Percentiles rank a stretch among this genome's conserved stretches.
phyloP scores from a whole-genome alignment of 1,140 invertebrate species.

The Nasonia longicornis region DNA sequence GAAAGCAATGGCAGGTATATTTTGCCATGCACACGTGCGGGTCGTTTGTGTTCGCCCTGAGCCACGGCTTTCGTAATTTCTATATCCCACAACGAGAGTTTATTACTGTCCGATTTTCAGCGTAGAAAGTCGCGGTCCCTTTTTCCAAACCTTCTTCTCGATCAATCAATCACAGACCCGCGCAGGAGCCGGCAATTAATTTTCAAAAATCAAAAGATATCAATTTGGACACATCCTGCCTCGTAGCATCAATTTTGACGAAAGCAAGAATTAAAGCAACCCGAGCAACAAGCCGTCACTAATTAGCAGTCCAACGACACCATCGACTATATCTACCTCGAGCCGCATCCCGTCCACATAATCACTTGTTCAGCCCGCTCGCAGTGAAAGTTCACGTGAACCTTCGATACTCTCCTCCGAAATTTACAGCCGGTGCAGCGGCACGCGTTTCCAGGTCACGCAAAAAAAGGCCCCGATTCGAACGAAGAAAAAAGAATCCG shows the following conservation, averaged over 20 bases:
- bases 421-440: too few species aligned
- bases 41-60: too few species aligned
- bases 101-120: not conserved
- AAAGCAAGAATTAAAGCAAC: too few species aligned
- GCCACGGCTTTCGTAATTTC: not conserved
- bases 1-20: too few species aligned
- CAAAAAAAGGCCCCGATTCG: not conserved
- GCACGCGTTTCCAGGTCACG: not conserved
- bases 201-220: not conserved
- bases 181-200: not conserved
- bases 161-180: too few species aligned
- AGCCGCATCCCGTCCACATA: not conserved
- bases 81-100: not conserved
- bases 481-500: not conserved
- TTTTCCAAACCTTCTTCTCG: not conserved
- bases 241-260: too few species aligned
- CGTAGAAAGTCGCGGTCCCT: not conserved
- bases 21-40: too few species aligned
- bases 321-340: too few species aligned
- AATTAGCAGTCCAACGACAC: too few species aligned
- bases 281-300: too few species aligned
- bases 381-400: conserved; percentile 8
- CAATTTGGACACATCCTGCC: too few species aligned
- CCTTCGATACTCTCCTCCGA: too few species aligned
- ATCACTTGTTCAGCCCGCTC: not conserved